A percentile compares a stretch with the other conserved stretches of the same genome.
These are phyloP conservation scores for Nipponia nippon DNA, from an alignment of 2,113 vertebrate species.

Conservation along the genomic window DNA sequence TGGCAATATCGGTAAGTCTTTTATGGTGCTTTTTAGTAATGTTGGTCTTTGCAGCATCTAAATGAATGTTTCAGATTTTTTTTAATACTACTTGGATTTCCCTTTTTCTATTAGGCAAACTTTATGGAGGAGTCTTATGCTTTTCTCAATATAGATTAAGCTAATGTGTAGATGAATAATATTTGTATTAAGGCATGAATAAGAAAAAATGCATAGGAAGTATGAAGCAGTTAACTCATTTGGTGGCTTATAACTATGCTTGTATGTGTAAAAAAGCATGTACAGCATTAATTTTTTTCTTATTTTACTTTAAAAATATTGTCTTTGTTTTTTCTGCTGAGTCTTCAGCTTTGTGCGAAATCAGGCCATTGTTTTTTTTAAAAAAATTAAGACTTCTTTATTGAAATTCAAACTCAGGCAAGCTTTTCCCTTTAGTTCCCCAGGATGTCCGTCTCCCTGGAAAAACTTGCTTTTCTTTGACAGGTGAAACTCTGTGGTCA, in stretches of 20 bases:
- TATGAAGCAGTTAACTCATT: background rate
- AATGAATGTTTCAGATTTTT: background rate
- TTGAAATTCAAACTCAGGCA: background rate
- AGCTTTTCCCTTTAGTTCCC: background rate
- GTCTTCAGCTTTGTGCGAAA: background rate
- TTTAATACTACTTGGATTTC: background rate
- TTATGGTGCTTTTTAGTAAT: background rate
- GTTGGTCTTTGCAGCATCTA: background rate
- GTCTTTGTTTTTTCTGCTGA: background rate
- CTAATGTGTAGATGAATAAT: background rate
- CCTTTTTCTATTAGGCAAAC: background rate
- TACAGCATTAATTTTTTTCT: background rate
- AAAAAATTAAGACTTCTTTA: background rate
- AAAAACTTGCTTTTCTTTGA: background rate
- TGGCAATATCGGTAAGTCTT: conserved; percentile 94
- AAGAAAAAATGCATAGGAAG: background rate
- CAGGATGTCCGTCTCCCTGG: background rate
- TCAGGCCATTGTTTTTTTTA: background rate
- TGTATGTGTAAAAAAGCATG: background rate
- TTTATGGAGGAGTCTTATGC: background rate
- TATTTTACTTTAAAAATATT: background rate
- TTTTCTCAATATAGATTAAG: background rate
- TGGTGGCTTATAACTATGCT: background rate
- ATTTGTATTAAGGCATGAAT: background rate
- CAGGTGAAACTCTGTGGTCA: background rate